Evolutionary conservation across 2,888 invertebrate genomes (phyloP), one percentile per base, ranked within the genome.

Genomic region (Lordiphosa andalusiaca): DNA sequence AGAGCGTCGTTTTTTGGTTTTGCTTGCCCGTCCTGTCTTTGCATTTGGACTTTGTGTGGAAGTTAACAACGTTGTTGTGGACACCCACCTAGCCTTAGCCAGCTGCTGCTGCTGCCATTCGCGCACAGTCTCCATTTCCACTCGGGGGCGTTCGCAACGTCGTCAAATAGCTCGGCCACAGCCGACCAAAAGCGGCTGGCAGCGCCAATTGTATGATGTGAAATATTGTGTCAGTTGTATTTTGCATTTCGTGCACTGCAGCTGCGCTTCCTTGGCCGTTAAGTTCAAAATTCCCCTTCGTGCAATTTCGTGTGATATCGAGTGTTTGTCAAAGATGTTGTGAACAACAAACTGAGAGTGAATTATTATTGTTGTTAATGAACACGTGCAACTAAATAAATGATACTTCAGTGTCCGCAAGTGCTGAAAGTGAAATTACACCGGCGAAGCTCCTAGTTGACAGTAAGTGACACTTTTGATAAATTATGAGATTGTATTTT

Each of bases 181-280:
- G 9, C 25, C 25, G 25, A 25, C 25, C 25, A 25, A 2, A 25
- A 25, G 6, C 6, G 13, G 9, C 42, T 3, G 13, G 16, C 48
- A 13, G 7, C 12, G 36, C 48, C 48, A 30, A 49, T 38, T 38
- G 38, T 51, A 60, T 30, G 51, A 53, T 63, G 55, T 58, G 57
- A 50, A 67, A 33, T 13, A 39, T 56, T 46, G 53, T 50, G 50
- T 71, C 82, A 80, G 78, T 80, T 81, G 67, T 54, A 60, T 58
- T 81, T 71, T 54, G 84, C 55, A 56, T 47, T 68, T 58, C 72
- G 74, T 64, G 60, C 67, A 59, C 40, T 64, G 56, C 71, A 63
- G 69, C 64, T 71, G 63, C 47, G 25, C 48, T 56, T 56, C 23
- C 19, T 41, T 41, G 37, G 55, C 62, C 16, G 0, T 9, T 7